Conservation (phyloP, 1,140 invertebrate species). For the Bombus consobrinus region DNA sequence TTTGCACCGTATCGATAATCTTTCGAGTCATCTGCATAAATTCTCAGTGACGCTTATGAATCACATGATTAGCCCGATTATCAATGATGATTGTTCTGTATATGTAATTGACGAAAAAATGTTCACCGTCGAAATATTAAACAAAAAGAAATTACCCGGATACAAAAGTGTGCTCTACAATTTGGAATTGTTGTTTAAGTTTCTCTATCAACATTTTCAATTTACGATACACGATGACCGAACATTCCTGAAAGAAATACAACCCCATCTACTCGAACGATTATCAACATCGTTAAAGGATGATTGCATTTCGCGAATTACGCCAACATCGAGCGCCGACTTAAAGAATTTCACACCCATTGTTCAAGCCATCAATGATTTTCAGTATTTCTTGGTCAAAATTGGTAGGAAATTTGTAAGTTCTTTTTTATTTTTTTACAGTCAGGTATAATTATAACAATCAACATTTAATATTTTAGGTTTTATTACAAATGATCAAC, state of each 20-base stretch:
- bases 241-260: slow-evolving; percentile 86
- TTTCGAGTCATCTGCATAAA: slow-evolving; percentile 80
- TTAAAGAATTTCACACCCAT: slow-evolving; percentile 87
- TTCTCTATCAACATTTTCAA: slow-evolving; percentile 85
- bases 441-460: background rate
- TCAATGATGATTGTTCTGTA: slow-evolving; percentile 83
- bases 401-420: slow-evolving; percentile 75
- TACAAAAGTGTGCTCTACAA: slow-evolving; percentile 86
- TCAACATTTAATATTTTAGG: slow-evolving; percentile 66
- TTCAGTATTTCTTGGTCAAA: slow-evolving; percentile 86
- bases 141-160: slow-evolving; percentile 79
- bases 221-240: slow-evolving; percentile 80
- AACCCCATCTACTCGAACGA: slow-evolving; percentile 84
- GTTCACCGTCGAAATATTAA: slow-evolving; percentile 81
- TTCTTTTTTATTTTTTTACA: background rate
- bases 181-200: slow-evolving; percentile 85
- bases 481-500: slow-evolving; percentile 82
- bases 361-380: slow-evolving; percentile 85
- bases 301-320: slow-evolving; percentile 89
- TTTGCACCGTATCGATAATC: slow-evolving; percentile 80
- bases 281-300: slow-evolving; percentile 88
- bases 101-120: slow-evolving; percentile 74
- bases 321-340: slow-evolving; percentile 89
- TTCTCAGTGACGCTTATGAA: slow-evolving; percentile 83
- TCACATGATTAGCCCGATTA: slow-evolving; percentile 83